A percentile compares a stretch with the other conserved stretches of the same genome.
Conservation (phyloP, 2,797 vertebrate genomes). For the Enteromius treurensis region DNA sequence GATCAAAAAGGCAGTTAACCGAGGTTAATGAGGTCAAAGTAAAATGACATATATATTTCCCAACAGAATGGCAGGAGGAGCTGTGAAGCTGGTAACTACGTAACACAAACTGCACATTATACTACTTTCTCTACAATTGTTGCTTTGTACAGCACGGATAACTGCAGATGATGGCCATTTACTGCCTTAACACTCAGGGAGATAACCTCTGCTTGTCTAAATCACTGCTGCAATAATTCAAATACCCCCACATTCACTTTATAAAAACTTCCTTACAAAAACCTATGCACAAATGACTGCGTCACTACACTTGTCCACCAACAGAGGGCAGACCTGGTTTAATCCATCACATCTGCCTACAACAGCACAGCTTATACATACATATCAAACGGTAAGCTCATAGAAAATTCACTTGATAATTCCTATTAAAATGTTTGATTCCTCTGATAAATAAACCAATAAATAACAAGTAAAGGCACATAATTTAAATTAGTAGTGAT, state of each 20-base stretch:
- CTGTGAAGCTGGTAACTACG: conserved; percentile 40
- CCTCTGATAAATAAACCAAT: conserved; percentile 12
- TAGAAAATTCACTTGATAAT: conserved; percentile 16
- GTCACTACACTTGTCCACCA: conserved; percentile 17
- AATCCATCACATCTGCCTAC: conserved; percentile 18
- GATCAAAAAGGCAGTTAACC: conserved; percentile 6
- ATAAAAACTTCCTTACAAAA: conserved; percentile 27
- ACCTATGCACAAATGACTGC: not conserved
- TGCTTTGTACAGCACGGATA: conserved; percentile 2
- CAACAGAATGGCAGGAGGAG: conserved; percentile 27
- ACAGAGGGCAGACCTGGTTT: conserved; percentile 11
- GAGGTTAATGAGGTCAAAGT: conserved; percentile 3
- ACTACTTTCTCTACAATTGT: conserved; percentile 9
- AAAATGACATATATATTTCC: conserved; percentile 9
- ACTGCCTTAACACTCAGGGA: conserved; percentile 13
- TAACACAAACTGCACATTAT: conserved; percentile 5
- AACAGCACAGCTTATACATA: conserved; percentile 4
- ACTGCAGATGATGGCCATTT: conserved; percentile 1
- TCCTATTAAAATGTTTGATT: conserved; percentile 4
- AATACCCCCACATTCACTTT: not conserved
- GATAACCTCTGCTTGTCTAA: not conserved
- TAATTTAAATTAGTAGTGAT: conserved; percentile 8
- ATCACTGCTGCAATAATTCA: not conserved
- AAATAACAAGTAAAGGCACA: conserved; percentile 46
- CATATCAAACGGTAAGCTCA: conserved; percentile 11